Conservation (phyloP, 2,888 invertebrate species). For the Tetrapedia diversipes region DNA sequence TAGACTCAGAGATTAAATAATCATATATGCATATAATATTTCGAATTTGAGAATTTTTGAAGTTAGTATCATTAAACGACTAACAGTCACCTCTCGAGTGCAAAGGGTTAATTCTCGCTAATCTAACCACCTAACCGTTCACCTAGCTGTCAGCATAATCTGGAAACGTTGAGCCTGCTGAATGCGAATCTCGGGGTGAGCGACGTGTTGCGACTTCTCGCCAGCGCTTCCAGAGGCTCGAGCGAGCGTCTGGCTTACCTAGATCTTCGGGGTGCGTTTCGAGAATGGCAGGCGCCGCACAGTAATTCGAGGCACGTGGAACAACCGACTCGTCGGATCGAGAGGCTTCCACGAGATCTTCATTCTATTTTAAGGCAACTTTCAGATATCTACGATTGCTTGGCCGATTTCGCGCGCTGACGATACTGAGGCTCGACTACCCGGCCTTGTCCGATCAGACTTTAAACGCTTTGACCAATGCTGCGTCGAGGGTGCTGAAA, state of each 20-base stretch:
- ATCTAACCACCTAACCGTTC: constrained; percentile 4
- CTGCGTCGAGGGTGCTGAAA: constrained; percentile 78
- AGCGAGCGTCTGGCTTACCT: constrained; percentile 79
- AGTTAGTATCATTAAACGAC: too few relatives aligned
- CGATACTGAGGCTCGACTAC: constrained; percentile 83
- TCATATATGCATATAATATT: too few relatives aligned
- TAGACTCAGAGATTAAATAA: too few relatives aligned
- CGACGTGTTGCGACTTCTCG: constrained; percentile 82
- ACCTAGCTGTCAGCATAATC: constrained; percentile 81
- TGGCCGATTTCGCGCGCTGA: constrained; percentile 80
- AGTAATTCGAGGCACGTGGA: constrained; percentile 75
- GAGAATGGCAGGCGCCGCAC: constrained; percentile 81
- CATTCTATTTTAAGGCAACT: constrained; percentile 66
- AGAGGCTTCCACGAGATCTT: background rate
- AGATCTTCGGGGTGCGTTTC: constrained; percentile 83
- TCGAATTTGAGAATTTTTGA: too few relatives aligned
- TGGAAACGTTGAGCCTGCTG: constrained; percentile 81
- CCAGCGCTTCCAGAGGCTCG: constrained; percentile 79
- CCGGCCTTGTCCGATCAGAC: constrained; percentile 82
- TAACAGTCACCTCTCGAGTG: too few relatives aligned
- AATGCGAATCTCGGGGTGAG: constrained; percentile 83
- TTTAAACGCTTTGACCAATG: constrained; percentile 81
- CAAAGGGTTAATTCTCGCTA: too few relatives aligned
- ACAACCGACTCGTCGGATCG: background rate
- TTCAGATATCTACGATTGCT: constrained; percentile 79